Percentiles rank a stretch among this genome's conserved stretches.
These are phyloP conservation scores for Crenuchus spilurus DNA, from an alignment of 2,797 vertebrate genomes.

Conservation along the genomic window DNA sequence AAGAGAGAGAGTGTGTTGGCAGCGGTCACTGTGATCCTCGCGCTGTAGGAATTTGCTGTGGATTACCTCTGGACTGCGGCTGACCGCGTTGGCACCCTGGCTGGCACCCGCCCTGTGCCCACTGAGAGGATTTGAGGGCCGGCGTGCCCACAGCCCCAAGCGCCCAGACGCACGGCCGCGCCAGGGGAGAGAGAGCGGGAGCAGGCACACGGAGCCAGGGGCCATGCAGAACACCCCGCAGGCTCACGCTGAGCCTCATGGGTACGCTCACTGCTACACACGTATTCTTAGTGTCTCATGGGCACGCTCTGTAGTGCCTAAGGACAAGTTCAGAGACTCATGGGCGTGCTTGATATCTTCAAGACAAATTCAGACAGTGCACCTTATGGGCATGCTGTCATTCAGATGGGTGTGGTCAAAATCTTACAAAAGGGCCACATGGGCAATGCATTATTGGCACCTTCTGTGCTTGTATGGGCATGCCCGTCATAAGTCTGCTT, in stretches of 20 bases:
- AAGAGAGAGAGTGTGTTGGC: slow-evolving; percentile 32
- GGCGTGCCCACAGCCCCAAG: slow-evolving; percentile 37
- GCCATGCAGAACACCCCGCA: slow-evolving; percentile 47
- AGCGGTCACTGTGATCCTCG: slow-evolving; percentile 70
- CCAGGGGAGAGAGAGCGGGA: slow-evolving; percentile 30
- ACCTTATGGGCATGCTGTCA: too few relatives aligned
- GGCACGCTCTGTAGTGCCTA: slow-evolving; percentile 3
- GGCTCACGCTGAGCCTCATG: slow-evolving; percentile 31
- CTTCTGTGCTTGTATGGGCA: too few relatives aligned
- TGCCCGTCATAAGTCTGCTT: too few relatives aligned
- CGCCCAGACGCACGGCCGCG: slow-evolving; percentile 44
- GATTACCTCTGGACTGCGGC: slow-evolving; percentile 81
- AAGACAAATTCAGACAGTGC: not conserved
- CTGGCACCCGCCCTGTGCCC: slow-evolving; percentile 46
- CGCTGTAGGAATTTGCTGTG: slow-evolving; percentile 82
- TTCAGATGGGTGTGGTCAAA: too few relatives aligned
- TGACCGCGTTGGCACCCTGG: slow-evolving; percentile 71
- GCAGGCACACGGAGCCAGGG: slow-evolving; percentile 15
- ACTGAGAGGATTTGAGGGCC: slow-evolving; percentile 43
- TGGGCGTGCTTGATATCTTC: slow-evolving; percentile 5
- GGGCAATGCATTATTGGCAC: too few relatives aligned
- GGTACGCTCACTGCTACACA: slow-evolving; percentile 24
- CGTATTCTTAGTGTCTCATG: slow-evolving; percentile 29
- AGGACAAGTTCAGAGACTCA: slow-evolving; percentile 8
- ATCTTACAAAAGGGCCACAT: too few relatives aligned